Conservation (phyloP, 2,113 vertebrate genomes). For the Hydrolagus affinis region DNA sequence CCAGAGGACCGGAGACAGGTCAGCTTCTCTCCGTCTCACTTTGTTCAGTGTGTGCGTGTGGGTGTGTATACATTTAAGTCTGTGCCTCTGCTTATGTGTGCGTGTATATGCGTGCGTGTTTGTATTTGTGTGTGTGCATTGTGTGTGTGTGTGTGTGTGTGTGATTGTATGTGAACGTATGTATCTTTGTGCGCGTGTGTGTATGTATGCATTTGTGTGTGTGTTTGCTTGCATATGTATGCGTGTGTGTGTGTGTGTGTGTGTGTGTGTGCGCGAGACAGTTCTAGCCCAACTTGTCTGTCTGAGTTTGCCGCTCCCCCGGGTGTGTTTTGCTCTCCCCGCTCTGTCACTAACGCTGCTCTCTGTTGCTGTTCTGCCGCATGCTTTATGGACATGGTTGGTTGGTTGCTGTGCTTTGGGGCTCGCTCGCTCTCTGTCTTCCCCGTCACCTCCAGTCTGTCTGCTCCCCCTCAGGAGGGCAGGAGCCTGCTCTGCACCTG, state of each 20-base stretch:
- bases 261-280: neutral
- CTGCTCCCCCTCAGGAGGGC: constrained; percentile 22
- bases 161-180: too few species aligned
- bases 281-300: too few species aligned
- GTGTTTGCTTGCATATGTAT: too few species aligned
- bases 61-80: constrained; percentile 4
- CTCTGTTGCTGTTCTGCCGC: constrained; percentile 21
- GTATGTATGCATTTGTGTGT: too few species aligned
- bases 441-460: constrained; percentile 23
- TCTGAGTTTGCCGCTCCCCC: neutral
- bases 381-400: constrained; percentile 15
- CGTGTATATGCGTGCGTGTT: constrained; percentile 34
- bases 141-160: constrained; percentile 32
- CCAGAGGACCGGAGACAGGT: constrained; percentile 96
- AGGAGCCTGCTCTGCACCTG: constrained; percentile 7
- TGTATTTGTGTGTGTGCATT: constrained; percentile 45
- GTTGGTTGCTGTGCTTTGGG: constrained; percentile 12
- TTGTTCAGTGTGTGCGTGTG: too few species aligned
- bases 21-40: constrained; percentile 41
- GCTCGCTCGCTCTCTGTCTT: constrained; percentile 17
- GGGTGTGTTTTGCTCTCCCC: neutral
- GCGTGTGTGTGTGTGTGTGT: neutral
- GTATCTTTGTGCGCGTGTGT: too few species aligned
- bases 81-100: constrained; percentile 29
- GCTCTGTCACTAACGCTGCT: constrained; percentile 18